Conservation (phyloP, 2,888 invertebrate species). For the Pimpla rufipes region DNA sequence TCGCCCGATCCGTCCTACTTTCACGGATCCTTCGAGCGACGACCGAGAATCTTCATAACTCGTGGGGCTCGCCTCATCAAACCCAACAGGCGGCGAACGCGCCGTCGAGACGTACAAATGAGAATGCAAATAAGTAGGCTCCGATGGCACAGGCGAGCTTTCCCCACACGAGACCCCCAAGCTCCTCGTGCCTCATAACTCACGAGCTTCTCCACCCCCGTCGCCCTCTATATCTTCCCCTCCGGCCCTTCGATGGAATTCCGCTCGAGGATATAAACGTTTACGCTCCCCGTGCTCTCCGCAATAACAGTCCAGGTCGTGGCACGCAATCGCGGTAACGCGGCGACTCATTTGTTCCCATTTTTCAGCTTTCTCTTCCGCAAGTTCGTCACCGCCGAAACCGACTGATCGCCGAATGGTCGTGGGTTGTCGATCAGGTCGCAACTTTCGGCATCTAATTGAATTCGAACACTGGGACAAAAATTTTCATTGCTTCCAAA, state of each 20-base stretch:
- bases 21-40: background rate
- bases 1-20: background rate
- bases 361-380: too few species aligned
- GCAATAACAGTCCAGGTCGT: constrained; percentile 15
- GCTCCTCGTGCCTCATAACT: constrained; percentile 51
- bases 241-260: constrained; percentile 22
- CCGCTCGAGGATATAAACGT: constrained; percentile 33
- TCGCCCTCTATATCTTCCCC: constrained; percentile 44
- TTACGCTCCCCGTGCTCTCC: background rate
- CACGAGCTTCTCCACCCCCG: constrained; percentile 18
- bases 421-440: too few species aligned
- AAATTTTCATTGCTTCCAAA: too few species aligned
- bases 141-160: constrained; percentile 23
- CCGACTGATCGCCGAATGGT: too few species aligned
- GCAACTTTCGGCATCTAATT: too few species aligned
- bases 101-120: constrained; percentile 71
- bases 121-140: constrained; percentile 75
- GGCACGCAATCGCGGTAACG: background rate
- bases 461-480: too few species aligned
- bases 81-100: constrained; percentile 39
- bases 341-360: too few species aligned
- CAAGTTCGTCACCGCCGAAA: too few species aligned
- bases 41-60: constrained; percentile 72
- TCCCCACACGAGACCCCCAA: constrained; percentile 9
- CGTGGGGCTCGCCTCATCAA: constrained; percentile 71